phyloP scores from a whole-genome alignment of 2,888 invertebrate genomes.

The Orchestes rusci region DNA sequence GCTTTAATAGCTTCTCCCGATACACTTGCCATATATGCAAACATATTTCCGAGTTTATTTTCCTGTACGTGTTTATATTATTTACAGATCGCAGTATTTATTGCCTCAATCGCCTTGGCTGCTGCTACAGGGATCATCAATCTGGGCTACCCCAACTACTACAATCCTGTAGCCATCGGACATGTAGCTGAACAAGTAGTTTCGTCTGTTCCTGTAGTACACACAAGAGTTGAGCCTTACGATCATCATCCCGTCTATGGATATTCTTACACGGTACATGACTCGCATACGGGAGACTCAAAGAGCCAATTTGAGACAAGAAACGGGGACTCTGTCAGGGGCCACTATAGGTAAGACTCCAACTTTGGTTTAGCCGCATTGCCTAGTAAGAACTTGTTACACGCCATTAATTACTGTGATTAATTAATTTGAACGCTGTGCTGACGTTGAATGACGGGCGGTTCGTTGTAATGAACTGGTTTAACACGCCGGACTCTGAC shows the following conservation, averaged over 20 bases:
- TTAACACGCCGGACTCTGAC: too few species aligned
- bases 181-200: conserved; percentile 17
- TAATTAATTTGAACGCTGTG: too few species aligned
- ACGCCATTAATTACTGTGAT: too few species aligned
- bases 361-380: not conserved
- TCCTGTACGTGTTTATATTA: too few species aligned
- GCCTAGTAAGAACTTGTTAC: too few species aligned
- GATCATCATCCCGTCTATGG: conserved; percentile 41
- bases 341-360: conserved; percentile 36
- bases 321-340: conserved; percentile 38
- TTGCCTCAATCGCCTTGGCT: conserved; percentile 1
- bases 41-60: too few species aligned
- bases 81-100: too few species aligned
- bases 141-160: conserved; percentile 2
- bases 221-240: conserved; percentile 37
- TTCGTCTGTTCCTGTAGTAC: conserved; percentile 31
- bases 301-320: conserved; percentile 41
- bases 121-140: conserved; percentile 9
- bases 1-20: too few species aligned
- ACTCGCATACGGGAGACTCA: conserved; percentile 40
- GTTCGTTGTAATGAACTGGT: too few species aligned
- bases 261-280: conserved; percentile 41
- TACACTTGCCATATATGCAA: too few species aligned
- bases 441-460: too few species aligned
- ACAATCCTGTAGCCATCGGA: conserved; percentile 6